A percentile compares a stretch with the other conserved stretches of the same genome.
These are phyloP conservation scores for Cryptophagus acutangulus DNA, from an alignment of 2,888 invertebrate genomes.

Conservation along the genomic window DNA sequence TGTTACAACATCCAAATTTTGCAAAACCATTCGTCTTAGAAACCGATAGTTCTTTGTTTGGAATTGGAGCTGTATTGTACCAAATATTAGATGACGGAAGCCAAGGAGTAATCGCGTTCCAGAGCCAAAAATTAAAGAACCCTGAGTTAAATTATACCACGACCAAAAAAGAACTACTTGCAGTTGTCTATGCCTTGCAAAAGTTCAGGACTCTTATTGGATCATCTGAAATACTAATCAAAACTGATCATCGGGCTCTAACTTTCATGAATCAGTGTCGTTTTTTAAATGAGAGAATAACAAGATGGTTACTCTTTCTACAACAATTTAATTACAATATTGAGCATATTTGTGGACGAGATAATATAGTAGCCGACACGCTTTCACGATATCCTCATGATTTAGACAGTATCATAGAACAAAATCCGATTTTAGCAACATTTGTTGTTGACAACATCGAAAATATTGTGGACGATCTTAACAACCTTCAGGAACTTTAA, in stretches of 20 bases:
- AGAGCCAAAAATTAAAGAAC: too few species aligned
- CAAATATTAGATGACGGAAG: too few species aligned
- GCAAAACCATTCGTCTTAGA: too few species aligned
- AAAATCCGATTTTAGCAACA: not conserved
- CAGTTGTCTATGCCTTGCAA: too few species aligned
- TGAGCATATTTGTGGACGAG: conserved; percentile 1
- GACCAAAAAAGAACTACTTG: too few species aligned
- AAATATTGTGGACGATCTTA: not conserved
- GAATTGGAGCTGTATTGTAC: too few species aligned
- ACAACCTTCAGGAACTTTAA: not conserved
- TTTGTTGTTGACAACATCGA: not conserved
- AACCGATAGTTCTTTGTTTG: too few species aligned
- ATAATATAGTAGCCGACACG: conserved; percentile 3
- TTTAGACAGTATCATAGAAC: not conserved
- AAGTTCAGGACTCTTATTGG: conserved; percentile 2
- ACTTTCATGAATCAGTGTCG: not conserved
- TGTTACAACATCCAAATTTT: too few species aligned
- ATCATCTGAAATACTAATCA: not conserved
- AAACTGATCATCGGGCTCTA: conserved; percentile 3
- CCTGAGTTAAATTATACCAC: too few species aligned
- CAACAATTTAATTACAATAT: conserved; percentile 7
- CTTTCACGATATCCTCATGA: conserved; percentile 2
- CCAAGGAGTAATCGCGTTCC: too few species aligned
- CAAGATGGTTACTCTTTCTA: conserved; percentile 6
- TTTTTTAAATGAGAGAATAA: conserved; percentile 2